Evolutionary conservation across 2,797 vertebrate species (phyloP).

Genomic region (Eutrigla gurnardus): DNA sequence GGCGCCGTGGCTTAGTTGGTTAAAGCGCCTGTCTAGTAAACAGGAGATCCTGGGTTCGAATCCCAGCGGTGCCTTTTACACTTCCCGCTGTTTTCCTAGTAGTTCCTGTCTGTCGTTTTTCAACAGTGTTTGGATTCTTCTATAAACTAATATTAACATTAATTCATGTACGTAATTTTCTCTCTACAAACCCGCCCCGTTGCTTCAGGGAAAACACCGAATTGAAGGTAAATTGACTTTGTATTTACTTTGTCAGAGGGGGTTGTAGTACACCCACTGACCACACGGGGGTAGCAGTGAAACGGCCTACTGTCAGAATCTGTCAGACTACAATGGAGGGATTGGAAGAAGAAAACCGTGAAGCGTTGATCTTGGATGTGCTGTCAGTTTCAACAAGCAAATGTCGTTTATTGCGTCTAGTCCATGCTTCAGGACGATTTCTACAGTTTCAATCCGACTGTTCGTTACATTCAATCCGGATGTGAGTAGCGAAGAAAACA

Average conservation of each 20-base stretch:
- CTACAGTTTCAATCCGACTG: neutral
- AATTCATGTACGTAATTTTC: neutral
- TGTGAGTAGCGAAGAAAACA: neutral
- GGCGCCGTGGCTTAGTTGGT: conserved; percentile 83
- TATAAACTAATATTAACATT: no score
- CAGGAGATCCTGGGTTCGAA: conserved; percentile 84
- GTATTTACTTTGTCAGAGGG: neutral
- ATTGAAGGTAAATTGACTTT: neutral
- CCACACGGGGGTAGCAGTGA: conserved; percentile 30
- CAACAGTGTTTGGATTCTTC: no score
- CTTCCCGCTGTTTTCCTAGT: accelerated
- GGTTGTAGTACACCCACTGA: neutral
- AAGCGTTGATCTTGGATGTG: neutral
- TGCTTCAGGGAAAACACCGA: neutral
- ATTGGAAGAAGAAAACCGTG: neutral
- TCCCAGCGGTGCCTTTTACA: conserved; percentile 79
- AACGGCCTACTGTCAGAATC: neutral
- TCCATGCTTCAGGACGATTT: neutral
- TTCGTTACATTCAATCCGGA: neutral
- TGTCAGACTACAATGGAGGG: conserved; percentile 10
- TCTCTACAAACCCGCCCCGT: accelerated
- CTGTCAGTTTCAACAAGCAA: neutral
- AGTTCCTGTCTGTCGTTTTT: accelerated
- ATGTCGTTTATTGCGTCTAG: no score
- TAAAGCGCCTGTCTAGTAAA: conserved; percentile 84